Conservation (phyloP, 2,888 invertebrate genomes). For the Clusia tigrina region DNA sequence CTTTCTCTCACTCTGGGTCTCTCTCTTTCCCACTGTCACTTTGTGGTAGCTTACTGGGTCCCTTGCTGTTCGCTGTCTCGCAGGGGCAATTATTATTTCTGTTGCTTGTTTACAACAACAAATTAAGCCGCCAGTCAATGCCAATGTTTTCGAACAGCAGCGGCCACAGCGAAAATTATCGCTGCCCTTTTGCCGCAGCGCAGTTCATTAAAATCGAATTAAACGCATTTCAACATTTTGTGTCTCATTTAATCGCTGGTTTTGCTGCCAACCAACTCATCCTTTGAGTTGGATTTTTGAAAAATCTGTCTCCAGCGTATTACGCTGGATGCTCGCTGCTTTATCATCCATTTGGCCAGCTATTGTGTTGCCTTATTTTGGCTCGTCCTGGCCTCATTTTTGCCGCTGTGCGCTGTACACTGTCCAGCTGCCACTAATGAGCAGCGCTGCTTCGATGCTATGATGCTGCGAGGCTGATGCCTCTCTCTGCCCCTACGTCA, state of each 20-base stretch:
- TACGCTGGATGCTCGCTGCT: not conserved
- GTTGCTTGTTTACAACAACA: conserved; percentile 4
- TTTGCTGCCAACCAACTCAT: not conserved
- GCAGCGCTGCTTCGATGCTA: not conserved
- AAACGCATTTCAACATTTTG: not conserved
- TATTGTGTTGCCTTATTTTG: not conserved
- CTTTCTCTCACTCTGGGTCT: not conserved
- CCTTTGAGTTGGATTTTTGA: not conserved
- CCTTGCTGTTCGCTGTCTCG: not conserved
- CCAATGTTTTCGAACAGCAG: not conserved
- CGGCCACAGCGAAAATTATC: not conserved
- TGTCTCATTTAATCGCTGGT: conserved; percentile 1
- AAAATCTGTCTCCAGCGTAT: not conserved
- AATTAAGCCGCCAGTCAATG: conserved; percentile 1
- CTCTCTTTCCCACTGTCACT: not conserved
- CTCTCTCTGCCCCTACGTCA: not conserved
- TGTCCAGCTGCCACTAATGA: not conserved
- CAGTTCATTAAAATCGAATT: conserved; percentile 12
- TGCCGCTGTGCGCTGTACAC: not conserved
- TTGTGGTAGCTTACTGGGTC: too few relatives aligned
- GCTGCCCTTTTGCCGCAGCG: not conserved
- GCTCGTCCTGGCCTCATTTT: not conserved
- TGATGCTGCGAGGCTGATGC: too few relatives aligned
- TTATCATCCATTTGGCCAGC: not conserved
- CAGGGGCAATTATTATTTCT: not conserved